Evolutionary conservation across 2,113 vertebrate genomes (phyloP).

Genomic region (Bos javanicus): DNA sequence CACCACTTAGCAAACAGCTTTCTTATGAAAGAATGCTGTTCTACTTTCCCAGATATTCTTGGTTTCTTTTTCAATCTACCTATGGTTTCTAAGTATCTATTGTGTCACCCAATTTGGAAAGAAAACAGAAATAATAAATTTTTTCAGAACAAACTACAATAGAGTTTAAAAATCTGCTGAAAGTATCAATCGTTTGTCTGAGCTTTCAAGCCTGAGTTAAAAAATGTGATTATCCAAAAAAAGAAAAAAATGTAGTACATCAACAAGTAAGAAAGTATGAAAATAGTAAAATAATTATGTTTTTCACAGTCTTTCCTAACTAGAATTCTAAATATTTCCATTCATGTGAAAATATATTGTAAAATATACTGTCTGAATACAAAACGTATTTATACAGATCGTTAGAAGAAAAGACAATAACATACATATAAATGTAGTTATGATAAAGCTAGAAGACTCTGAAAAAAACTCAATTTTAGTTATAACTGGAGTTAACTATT

Average conservation of each 20-base stretch:
- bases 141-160: not conserved
- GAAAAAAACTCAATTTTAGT: not conserved
- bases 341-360: not conserved
- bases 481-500: not conserved
- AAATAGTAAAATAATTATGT: not conserved
- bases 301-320: not conserved
- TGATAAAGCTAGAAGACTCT: not conserved
- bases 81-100: not conserved
- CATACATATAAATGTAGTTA: not conserved
- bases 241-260: not conserved
- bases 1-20: not conserved
- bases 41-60: not conserved
- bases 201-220: not conserved
- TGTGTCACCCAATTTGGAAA: not conserved
- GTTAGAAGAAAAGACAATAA: not conserved
- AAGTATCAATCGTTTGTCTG: not conserved
- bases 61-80: not conserved
- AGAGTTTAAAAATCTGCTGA: not conserved
- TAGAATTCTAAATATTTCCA: not conserved
- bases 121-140: not conserved
- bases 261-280: not conserved
- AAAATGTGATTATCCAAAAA: not conserved
- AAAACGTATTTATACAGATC: not conserved
- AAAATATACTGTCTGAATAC: not conserved
- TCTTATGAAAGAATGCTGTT: not conserved